Base-by-base conservation (phyloP, 1,140 invertebrate species). In the Liolophura sinensis region DNA sequence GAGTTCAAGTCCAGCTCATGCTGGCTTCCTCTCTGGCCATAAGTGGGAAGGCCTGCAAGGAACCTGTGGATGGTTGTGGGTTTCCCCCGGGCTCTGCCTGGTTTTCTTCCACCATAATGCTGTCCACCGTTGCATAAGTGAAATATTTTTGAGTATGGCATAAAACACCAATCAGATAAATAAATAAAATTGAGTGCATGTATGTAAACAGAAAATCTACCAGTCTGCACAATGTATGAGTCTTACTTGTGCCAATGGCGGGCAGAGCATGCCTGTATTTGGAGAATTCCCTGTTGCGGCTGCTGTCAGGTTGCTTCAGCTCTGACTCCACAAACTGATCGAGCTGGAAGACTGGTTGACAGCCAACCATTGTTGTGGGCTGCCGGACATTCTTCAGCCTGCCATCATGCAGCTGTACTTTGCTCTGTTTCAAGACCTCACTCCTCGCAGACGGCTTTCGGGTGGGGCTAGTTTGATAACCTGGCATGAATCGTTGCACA, bases 331-430 rank as follows among this genome's bases (percentile, higher is more conserved):
- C 52, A 15, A 16, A 20, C 31, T 47, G 52, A 55, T 77, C 77
- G n/a, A 78, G 62, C 47, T 78, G 72, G 48, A 75, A 79, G 12
- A 78, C 73, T n/a, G 74, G 78, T 54, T 74, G 72, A 16, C 71
- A 72, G 22, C 68, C 68, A 68, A 74, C 62, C 0, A 74, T 50
- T 47, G 31, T 40, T 40, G 72, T 66, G 9, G 69, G 60, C 25
- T 72, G 62, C 16, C 71, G 68, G 5, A 75, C 24, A 61, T 78
- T 73, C 49, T 71, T 68, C 25, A 66, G 58, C 50, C 63, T 71
- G 48, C 67, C 68, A 48, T 72, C 64, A 25, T 73, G 70, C 54
- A 79, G 67, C 40, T 65, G 64, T 47, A 76, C 65, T 31, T 79
- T 79, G 51, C 74, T 73, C 60, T 79, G 78, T 54, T 75, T 70